These are phyloP conservation scores for Parazoanthus swiftii DNA, from an alignment of 92 coral and sea anemone genomes.

Conservation along the genomic window DNA sequence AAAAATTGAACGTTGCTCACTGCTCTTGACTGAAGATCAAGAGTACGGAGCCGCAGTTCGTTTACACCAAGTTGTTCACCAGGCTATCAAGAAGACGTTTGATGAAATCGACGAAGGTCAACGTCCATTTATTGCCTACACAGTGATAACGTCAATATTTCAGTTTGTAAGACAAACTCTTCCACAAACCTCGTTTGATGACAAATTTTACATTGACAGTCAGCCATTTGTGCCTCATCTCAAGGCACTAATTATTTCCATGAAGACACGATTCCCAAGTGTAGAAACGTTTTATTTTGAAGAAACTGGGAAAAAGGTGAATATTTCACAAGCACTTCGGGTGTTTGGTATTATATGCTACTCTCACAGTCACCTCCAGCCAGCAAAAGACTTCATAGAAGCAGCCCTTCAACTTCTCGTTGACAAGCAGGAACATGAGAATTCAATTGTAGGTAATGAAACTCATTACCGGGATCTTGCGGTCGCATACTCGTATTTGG, in stretches of 20 bases:
- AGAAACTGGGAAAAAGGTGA: neutral
- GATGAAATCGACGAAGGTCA: neutral
- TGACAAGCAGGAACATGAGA: neutral
- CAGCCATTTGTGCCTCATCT: conserved; percentile 23
- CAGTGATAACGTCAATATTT: neutral
- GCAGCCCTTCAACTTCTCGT: conserved; percentile 4
- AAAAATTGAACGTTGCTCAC: conserved; percentile 40
- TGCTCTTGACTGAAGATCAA: conserved; percentile 39
- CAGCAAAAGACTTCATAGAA: neutral
- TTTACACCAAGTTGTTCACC: conserved; percentile 37
- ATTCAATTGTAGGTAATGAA: neutral
- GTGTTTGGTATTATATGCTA: neutral
- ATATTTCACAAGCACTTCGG: neutral
- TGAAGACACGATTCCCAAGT: conserved; percentile 3
- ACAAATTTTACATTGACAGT: conserved; percentile 18
- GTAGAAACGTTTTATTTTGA: neutral
- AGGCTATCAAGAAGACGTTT: neutral
- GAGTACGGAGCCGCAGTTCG: conserved; percentile 16
- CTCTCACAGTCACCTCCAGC: neutral
- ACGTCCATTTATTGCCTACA: neutral
- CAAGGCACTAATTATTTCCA: neutral
- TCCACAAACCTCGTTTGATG: neutral
- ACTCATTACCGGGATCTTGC: neutral
- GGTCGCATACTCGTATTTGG: neutral
- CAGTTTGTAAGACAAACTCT: neutral